phyloP scores from a whole-genome alignment of 1,140 invertebrate genomes.

The Drosophila sucinea region DNA sequence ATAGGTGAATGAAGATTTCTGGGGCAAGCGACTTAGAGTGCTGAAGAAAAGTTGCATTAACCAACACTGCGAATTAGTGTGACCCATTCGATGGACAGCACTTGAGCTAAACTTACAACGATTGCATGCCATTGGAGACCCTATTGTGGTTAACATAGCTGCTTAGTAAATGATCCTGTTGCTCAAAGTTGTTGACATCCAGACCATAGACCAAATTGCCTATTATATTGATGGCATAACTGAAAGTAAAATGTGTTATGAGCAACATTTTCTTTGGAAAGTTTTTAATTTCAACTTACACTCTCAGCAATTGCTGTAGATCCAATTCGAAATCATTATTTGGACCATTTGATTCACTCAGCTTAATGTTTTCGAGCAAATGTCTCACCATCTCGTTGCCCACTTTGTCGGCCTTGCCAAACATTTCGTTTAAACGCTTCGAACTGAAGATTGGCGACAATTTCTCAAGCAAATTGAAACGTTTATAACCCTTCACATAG shows the following conservation, averaged over 20 bases:
- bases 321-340: slow-evolving; percentile 41
- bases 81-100: not conserved
- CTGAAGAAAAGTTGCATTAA: slow-evolving; percentile 21
- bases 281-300: slow-evolving; percentile 43
- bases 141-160: slow-evolving; percentile 46
- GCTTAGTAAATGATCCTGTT: slow-evolving; percentile 64
- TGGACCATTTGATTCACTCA: not conserved
- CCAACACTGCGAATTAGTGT: not conserved
- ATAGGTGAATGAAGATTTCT: slow-evolving; percentile 68
- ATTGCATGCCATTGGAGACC: slow-evolving; percentile 37
- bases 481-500: slow-evolving; percentile 60
- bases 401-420: slow-evolving; percentile 61
- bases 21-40: slow-evolving; percentile 57
- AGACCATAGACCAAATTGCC: slow-evolving; percentile 72
- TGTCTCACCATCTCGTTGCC: slow-evolving; percentile 57
- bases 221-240: slow-evolving; percentile 71
- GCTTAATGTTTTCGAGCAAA: slow-evolving; percentile 26
- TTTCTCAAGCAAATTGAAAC: slow-evolving; percentile 73
- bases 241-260: not conserved
- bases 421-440: slow-evolving; percentile 52
- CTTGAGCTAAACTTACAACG: slow-evolving; percentile 54
- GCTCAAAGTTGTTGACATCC: slow-evolving; percentile 70
- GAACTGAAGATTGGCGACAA: slow-evolving; percentile 60
- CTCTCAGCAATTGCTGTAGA: slow-evolving; percentile 65
- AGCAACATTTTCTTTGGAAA: not conserved